Evolutionary conservation across 2,113 vertebrate genomes (phyloP), one percentile per base, ranked within the genome.

Genomic region (Gobio gobio): DNA sequence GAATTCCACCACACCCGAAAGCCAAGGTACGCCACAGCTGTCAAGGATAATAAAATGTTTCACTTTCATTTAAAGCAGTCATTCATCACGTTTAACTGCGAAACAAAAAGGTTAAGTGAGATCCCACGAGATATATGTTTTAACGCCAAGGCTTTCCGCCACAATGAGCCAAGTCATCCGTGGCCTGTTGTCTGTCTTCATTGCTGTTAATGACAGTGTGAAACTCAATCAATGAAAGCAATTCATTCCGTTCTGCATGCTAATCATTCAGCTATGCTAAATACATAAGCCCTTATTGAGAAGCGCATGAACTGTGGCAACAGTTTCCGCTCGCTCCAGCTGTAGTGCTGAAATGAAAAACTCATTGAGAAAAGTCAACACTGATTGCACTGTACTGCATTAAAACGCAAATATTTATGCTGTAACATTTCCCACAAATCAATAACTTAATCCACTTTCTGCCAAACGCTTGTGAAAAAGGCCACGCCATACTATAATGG

Each of bases 161-260:
- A 84, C 76, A 80, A 40, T 68, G 68, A 88, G 83, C 83, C 33
- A 87, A 77, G 88, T 72, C 89, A 83, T 89, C 88, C 90, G 90
- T 66, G 88, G 91, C 90, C 87, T 40, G 73, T 82, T 86, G 77
- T 85, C 83, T 76, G 43, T 89, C 89, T 92, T 86, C 86, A 26
- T 82, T 78, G 63, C 78, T 85, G 90, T 87, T 89, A 93, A 90
- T 51, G 86, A 92, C 92, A 90, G 77, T 86, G 82, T 89, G 86
- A 89, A 91, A 88, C 76, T 29, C 68, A 92, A 92, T 94, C 92
- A 92, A 92, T 92, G 63, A 89, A 74, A 85, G 89, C 90, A 89
- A 91, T 90, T 92, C 82, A 91, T 78, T 87, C 83, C 58, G 18
- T 88, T 93, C 90, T 90, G 87, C 90, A 89, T 87, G 91, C 90